Base-by-base conservation (phyloP, 2,797 vertebrate genomes). In the Neosilurus hyrtlii region DNA sequence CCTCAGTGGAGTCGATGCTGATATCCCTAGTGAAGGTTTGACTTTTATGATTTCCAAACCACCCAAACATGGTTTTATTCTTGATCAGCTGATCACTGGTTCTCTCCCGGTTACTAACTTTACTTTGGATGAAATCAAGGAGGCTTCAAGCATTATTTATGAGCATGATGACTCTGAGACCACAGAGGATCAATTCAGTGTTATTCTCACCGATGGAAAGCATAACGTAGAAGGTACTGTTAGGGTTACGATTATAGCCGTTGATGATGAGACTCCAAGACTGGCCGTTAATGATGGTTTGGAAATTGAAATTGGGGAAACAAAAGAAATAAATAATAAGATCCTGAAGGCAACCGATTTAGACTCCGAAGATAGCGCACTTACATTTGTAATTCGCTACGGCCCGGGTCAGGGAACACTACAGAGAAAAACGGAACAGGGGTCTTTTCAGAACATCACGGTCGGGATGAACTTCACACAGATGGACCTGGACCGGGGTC, bases 121-220 rank as follows among this genome's bases (percentile, higher is more conserved):
- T 89, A 95, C 95, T 65, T 90, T 98, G 86, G 95, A 96, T 86
- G 94, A 97, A 90, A 97, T 99, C 88, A 91, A 91, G 24, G 97
- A 97, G 82, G 95, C 94, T 57, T 98, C 97, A 5, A 98, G 92
- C 88, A 96, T 99, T 87, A 94, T 99, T 89, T 99, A 99, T 0
- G 96, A 99, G 77, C 97, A 99, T 0, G 96, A 99, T 88, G 96
- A 98, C 89, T 97, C 97, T 8, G 97, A 99, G 91, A 97, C 96
- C 5, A 96, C 91, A 84, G 94, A 95, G 73, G 97, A 99, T 90
- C 95, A 94, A 89, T 97, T 99, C 90, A 92, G 96, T 68, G 92
- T 99, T 78, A 92, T 93, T 73, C 91, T 99, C 83, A 95, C 95
- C 0, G 97, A 99, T 75, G 96, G 97, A 18, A 96, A 94, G 87